Percentiles rank a stretch among this genome's conserved stretches.
These are phyloP conservation scores for Premnoplex brunnescens DNA, from an alignment of 2,797 vertebrate species.

Conservation along the genomic window DNA sequence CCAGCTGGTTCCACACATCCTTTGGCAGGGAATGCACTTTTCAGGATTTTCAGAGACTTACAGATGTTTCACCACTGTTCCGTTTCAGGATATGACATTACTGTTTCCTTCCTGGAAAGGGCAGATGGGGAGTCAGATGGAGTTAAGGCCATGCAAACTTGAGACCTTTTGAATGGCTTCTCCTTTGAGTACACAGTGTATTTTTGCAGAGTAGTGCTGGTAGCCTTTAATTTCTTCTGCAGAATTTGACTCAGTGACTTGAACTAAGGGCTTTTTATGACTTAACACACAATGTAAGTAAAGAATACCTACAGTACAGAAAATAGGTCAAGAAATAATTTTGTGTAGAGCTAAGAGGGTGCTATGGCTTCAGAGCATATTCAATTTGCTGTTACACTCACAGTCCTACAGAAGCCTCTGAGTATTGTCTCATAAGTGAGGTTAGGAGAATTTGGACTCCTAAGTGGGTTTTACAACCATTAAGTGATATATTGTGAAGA, in stretches of 20 bases:
- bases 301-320: not conserved
- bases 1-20: not conserved
- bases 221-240: not conserved
- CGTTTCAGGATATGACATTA: not conserved
- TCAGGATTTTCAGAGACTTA: not conserved
- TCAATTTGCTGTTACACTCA: not conserved
- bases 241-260: not conserved
- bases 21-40: not conserved
- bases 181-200: not conserved
- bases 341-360: not conserved
- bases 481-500: not conserved
- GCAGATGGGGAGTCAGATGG: not conserved
- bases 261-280: not conserved
- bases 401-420: not conserved
- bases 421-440: not conserved
- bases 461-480: not conserved
- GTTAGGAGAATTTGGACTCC: not conserved
- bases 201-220: not conserved
- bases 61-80: not conserved
- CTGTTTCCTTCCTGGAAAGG: not conserved
- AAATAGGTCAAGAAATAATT: not conserved
- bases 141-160: not conserved
- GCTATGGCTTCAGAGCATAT: not conserved
- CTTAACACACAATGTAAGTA: not conserved
- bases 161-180: not conserved